Conservation (phyloP, 2,888 invertebrate genomes). For the Hermaeophaga mercurialis region DNA sequence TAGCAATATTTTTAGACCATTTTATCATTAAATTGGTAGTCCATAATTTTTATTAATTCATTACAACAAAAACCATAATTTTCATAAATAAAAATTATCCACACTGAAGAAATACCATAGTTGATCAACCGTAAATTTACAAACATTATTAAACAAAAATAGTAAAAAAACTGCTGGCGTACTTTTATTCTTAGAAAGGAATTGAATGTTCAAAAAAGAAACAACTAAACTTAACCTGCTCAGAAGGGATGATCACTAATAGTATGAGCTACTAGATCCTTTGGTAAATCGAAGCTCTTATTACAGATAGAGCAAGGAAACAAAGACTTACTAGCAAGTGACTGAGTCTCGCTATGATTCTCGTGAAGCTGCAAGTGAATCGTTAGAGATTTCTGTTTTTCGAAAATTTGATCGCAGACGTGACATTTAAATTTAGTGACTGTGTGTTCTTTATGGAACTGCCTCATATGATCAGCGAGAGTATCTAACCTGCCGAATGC, state of each 20-base stretch:
- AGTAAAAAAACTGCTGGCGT: no score
- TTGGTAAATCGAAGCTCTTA: constrained; percentile 52
- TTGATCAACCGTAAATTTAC: no score
- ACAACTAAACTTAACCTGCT: constrained; percentile 23
- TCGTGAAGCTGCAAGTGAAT: constrained; percentile 67
- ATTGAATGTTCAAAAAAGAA: background rate
- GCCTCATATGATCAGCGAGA: constrained; percentile 67
- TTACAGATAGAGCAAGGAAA: constrained; percentile 66
- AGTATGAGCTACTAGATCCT: constrained; percentile 55
- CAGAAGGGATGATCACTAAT: constrained; percentile 55
- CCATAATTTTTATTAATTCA: no score
- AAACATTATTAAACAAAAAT: no score
- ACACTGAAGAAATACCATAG: no score
- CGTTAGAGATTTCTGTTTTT: constrained; percentile 67
- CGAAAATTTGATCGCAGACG: constrained; percentile 67
- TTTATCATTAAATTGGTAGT: no score
- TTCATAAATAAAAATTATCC: no score
- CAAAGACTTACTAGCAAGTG: constrained; percentile 46
- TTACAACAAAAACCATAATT: no score
- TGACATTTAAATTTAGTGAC: constrained; percentile 63
- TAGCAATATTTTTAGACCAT: no score
- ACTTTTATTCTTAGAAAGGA: background rate
- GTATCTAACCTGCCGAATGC: constrained; percentile 68
- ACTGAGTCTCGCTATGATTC: constrained; percentile 54
- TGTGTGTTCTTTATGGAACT: constrained; percentile 61